phyloP scores from a whole-genome alignment of 2,888 invertebrate species.

The Cephus sareptanus region DNA sequence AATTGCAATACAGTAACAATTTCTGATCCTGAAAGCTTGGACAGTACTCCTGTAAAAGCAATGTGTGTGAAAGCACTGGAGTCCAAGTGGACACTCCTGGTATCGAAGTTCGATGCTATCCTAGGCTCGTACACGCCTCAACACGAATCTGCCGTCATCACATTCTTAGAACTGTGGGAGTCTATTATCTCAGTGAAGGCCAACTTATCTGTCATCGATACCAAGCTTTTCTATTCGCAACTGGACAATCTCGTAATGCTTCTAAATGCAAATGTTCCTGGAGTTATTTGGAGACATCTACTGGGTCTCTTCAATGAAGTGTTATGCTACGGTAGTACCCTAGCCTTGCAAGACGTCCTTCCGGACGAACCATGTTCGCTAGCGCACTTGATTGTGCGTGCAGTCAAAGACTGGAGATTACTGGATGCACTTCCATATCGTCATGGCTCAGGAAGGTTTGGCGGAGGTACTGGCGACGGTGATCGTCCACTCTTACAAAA shows the following conservation, averaged over 20 bases:
- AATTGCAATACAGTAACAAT: conserved; percentile 74
- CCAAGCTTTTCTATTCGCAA: conserved; percentile 88
- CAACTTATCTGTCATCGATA: conserved; percentile 89
- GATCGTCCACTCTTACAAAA: conserved; percentile 80
- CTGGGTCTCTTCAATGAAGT: conserved; percentile 90
- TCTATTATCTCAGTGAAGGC: conserved; percentile 91
- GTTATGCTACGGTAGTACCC: conserved; percentile 89
- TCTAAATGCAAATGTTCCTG: conserved; percentile 77
- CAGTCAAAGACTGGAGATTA: conserved; percentile 86
- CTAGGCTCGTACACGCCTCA: conserved; percentile 66
- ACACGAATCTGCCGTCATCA: conserved; percentile 71
- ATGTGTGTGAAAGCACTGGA: conserved; percentile 87
- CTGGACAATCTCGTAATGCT: conserved; percentile 83
- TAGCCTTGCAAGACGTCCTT: conserved; percentile 87
- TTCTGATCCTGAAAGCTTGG: conserved; percentile 84
- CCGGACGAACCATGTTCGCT: conserved; percentile 90
- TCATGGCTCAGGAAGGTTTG: conserved; percentile 67
- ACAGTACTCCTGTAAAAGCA: conserved; percentile 88
- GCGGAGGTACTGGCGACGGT: conserved; percentile 67
- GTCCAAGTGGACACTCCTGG: conserved; percentile 85
- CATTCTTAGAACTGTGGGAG: conserved; percentile 89
- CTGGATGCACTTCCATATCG: conserved; percentile 69
- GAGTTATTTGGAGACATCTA: conserved; percentile 86
- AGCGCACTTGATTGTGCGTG: conserved; percentile 86
- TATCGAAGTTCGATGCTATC: conserved; percentile 68